These are phyloP conservation scores for Orycteropus afer DNA, from an alignment of 2,113 vertebrate genomes.

Conservation along the genomic window DNA sequence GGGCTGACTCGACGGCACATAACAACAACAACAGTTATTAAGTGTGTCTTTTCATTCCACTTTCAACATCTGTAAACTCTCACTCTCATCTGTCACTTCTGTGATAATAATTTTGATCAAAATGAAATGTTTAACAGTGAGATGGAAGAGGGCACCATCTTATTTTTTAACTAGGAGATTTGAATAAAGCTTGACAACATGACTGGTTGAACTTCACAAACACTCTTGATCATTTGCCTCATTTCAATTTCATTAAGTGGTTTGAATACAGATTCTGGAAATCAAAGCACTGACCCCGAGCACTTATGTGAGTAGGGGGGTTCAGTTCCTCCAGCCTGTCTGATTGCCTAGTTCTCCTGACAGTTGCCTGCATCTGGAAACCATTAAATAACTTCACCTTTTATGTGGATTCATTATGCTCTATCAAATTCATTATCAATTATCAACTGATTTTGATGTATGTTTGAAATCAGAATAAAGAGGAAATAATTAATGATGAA, in stretches of 20 bases:
- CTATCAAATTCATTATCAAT: slow-evolving; percentile 49
- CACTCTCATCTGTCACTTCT: slow-evolving; percentile 60
- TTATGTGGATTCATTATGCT: not conserved
- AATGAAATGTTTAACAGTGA: slow-evolving; percentile 69
- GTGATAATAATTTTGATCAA: slow-evolving; percentile 67
- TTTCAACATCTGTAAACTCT: slow-evolving; percentile 73
- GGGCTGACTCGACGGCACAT: no score
- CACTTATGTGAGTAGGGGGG: not conserved
- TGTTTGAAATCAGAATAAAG: slow-evolving; percentile 49
- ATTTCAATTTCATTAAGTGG: slow-evolving; percentile 65
- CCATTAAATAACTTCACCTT: slow-evolving; percentile 30
- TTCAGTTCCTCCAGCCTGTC: not conserved
- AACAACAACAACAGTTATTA: no score
- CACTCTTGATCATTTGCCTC: slow-evolving; percentile 58
- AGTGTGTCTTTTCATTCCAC: not conserved
- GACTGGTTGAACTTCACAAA: slow-evolving; percentile 61
- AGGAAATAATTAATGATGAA: slow-evolving; percentile 17
- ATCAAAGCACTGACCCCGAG: slow-evolving; percentile 64
- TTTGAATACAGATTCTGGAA: slow-evolving; percentile 69
- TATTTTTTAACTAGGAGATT: not conserved
- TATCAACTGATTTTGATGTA: slow-evolving; percentile 25
- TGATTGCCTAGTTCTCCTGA: not conserved
- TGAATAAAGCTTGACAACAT: slow-evolving; percentile 69
- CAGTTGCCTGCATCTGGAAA: slow-evolving; percentile 51
- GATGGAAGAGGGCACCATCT: not conserved